Base-by-base conservation (phyloP, 1,140 invertebrate species). In the Drosophila ironensis region DNA sequence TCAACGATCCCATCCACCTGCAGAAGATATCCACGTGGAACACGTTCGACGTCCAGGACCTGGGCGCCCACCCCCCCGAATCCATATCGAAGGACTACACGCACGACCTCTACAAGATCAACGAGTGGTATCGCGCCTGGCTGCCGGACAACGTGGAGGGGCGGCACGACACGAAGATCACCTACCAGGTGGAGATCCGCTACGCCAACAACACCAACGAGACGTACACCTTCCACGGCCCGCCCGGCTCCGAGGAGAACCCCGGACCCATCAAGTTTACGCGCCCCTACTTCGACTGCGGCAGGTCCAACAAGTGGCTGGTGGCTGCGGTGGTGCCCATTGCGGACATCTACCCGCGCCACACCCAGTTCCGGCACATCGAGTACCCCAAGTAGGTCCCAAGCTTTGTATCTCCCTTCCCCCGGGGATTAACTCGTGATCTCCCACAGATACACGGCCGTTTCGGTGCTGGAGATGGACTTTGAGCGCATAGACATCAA, bases 401-500 rank as follows among this genome's bases (percentile, higher is more conserved):
- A 1, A n/a, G n/a, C n/a, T n/a, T n/a, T n/a, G 5, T 12, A 3
- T 33, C n/a, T 1, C 0, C 4, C 46, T 11, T 8, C 4, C 7
- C 9, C 8, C 16, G 8, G 7, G 8, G 7, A 7, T 14, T 37
- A 37, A 37, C 8, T 0, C 14, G 5, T 0, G 11, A 4, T 28
- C 38, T 41, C 88, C 91, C 63, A 8, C 19, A 98, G 97, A 70
- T 98, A 98, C 88, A 98, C 98, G 1, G 98, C 96, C 17, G 94
- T 96, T 40, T 93, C 96, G 0, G 97, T 98, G 0, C 93, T 98
- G 89, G 98, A 99, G 93, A 96, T 98, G 93, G 98, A 99, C 89
- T 98, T 97, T 92, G 97, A 99, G 66, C 92, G 98, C 80, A 97
- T 99, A 91, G 98, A 99, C 90, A 98, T 99, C 90, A 99, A 99